Evolutionary conservation across 2,797 vertebrate species (phyloP).

Genomic region (Remorina albescens): DNA sequence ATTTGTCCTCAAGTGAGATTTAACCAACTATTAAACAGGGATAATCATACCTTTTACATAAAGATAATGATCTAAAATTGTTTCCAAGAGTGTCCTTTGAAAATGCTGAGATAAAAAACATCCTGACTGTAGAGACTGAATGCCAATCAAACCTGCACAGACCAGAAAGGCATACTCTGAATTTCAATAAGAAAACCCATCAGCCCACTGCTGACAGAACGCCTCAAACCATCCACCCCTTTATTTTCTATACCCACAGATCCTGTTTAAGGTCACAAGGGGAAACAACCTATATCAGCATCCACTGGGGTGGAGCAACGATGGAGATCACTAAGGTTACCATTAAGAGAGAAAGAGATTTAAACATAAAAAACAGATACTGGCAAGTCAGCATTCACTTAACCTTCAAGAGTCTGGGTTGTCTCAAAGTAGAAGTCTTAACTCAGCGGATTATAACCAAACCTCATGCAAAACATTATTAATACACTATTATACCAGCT

Average conservation of each 20-base stretch:
- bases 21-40: neutral
- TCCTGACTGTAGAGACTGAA: slow-evolving; percentile 31
- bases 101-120: slow-evolving; percentile 31
- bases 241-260: slow-evolving; percentile 29
- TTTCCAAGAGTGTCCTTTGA: slow-evolving; percentile 29
- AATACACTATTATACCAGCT: neutral
- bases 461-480: slow-evolving; percentile 6
- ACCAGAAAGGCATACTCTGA: slow-evolving; percentile 32
- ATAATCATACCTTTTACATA: slow-evolving; percentile 16
- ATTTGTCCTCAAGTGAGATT: neutral
- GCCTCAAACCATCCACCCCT: slow-evolving; percentile 39
- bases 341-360: neutral
- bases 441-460: slow-evolving; percentile 8
- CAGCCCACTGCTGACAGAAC: slow-evolving; percentile 37
- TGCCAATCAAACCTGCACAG: slow-evolving; percentile 41
- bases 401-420: neutral
- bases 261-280: slow-evolving; percentile 20
- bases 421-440: slow-evolving; percentile 1
- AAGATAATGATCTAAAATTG: slow-evolving; percentile 7
- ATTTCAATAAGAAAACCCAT: slow-evolving; percentile 51
- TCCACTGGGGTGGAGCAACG: neutral
- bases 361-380: neutral
- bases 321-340: slow-evolving; percentile 7
- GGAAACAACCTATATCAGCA: slow-evolving; percentile 32
- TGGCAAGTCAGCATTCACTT: neutral